A percentile compares a stretch with the other conserved stretches of the same genome.
These are phyloP conservation scores for Odontomachus brunneus DNA, from an alignment of 1,140 invertebrate genomes.

Conservation along the genomic window DNA sequence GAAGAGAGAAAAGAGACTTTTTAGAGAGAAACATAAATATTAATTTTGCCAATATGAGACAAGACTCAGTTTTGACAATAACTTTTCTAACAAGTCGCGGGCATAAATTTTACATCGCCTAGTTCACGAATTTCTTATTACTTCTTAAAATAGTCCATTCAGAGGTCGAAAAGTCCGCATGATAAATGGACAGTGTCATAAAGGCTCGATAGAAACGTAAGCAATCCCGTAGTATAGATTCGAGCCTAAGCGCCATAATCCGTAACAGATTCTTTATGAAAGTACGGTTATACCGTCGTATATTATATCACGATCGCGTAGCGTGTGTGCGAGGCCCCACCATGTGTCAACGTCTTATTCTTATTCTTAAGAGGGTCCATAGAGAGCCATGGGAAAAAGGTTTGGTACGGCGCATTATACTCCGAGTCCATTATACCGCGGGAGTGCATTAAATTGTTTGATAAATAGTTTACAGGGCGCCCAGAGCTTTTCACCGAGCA, in stretches of 20 bases:
- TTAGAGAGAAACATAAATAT: no score
- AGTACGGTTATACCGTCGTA: conserved; percentile 64
- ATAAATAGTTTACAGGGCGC: conserved; percentile 78
- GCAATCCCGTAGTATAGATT: conserved; percentile 47
- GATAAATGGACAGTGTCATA: conserved; percentile 49
- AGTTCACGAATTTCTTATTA: conserved; percentile 27
- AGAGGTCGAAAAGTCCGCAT: not conserved
- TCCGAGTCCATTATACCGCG: conserved; percentile 76
- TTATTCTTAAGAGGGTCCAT: conserved; percentile 77
- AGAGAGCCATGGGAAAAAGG: conserved; percentile 74
- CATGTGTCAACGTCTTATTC: conserved; percentile 84
- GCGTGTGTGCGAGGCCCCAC: conserved; percentile 61
- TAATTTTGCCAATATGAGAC: no score
- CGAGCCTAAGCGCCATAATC: conserved; percentile 57
- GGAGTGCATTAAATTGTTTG: conserved; percentile 79
- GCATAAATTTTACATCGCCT: not conserved
- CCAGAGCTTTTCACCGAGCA: conserved; percentile 8
- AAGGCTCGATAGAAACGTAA: conserved; percentile 58
- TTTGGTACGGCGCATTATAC: conserved; percentile 75
- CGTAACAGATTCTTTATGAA: conserved; percentile 68
- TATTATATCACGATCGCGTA: conserved; percentile 72
- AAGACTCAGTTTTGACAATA: no score
- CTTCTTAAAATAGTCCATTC: conserved; percentile 26
- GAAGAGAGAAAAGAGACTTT: no score
- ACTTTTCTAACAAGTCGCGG: no score